These are phyloP conservation scores for Rallus limicola DNA, from an alignment of 2,113 vertebrate species.

Conservation along the genomic window DNA sequence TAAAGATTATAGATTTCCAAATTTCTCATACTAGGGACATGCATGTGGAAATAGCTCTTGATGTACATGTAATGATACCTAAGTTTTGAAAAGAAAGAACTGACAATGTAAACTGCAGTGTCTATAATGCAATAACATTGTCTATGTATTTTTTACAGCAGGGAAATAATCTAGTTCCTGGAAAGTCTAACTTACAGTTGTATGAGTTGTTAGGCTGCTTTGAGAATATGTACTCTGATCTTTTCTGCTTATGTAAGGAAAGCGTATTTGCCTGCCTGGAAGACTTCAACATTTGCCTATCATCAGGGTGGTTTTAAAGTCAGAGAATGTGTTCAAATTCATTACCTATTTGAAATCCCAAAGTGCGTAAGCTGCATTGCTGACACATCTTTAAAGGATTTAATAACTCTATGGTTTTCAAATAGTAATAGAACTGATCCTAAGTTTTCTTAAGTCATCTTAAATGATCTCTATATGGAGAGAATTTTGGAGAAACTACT, in stretches of 20 bases:
- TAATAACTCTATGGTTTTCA: background rate
- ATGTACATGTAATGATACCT: background rate
- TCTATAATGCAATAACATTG: background rate
- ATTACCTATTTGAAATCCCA: background rate
- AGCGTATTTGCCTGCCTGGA: background rate
- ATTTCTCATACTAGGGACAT: background rate
- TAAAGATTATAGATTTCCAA: background rate
- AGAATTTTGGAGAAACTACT: background rate
- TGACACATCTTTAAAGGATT: background rate
- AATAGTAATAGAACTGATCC: background rate
- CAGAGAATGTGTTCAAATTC: background rate
- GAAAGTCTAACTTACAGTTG: background rate
- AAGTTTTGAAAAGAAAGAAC: background rate
- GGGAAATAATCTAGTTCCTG: background rate
- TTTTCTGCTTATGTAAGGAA: background rate
- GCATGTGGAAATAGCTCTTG: background rate
- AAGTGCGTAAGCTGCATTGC: background rate
- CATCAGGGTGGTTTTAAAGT: background rate
- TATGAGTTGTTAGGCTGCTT: background rate
- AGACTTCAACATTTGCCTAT: background rate
- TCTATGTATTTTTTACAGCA: background rate
- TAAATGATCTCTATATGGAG: background rate
- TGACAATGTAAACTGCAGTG: background rate
- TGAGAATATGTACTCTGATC: background rate
- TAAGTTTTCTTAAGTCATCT: background rate